phyloP scores from a whole-genome alignment of 2,113 vertebrate genomes.

The Ardeotis arabs region DNA sequence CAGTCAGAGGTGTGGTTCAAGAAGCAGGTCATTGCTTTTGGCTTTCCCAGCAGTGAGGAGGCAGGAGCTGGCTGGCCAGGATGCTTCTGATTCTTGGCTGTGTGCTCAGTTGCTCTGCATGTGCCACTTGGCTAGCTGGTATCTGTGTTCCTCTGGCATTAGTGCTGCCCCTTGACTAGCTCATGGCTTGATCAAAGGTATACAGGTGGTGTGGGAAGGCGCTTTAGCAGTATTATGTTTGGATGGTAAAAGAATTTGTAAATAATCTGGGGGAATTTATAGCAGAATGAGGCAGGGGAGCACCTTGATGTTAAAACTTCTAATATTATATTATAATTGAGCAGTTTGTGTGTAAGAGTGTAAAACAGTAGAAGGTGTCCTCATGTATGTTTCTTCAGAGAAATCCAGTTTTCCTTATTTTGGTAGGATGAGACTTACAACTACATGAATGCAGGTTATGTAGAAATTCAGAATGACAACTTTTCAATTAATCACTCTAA shows the following conservation, averaged over 20 bases:
- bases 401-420: neutral
- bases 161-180: neutral
- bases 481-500: neutral
- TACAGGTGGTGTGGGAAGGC: neutral
- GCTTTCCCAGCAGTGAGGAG: neutral
- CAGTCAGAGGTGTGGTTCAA: slow-evolving; percentile 14
- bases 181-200: neutral
- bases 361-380: neutral
- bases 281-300: neutral
- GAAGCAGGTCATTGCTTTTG: neutral
- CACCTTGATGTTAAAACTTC: neutral
- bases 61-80: neutral
- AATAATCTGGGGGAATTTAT: neutral
- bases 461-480: neutral
- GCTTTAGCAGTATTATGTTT: neutral
- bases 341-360: neutral
- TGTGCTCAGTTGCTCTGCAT: neutral
- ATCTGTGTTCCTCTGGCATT: neutral
- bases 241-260: neutral
- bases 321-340: neutral
- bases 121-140: neutral
- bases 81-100: neutral
- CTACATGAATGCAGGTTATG: neutral
- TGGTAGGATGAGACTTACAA: neutral
- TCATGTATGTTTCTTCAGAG: neutral